Evolutionary conservation across 35 echinoderm and acorn worm species (phyloP).

Genomic region (Apostichopus japonicus): DNA sequence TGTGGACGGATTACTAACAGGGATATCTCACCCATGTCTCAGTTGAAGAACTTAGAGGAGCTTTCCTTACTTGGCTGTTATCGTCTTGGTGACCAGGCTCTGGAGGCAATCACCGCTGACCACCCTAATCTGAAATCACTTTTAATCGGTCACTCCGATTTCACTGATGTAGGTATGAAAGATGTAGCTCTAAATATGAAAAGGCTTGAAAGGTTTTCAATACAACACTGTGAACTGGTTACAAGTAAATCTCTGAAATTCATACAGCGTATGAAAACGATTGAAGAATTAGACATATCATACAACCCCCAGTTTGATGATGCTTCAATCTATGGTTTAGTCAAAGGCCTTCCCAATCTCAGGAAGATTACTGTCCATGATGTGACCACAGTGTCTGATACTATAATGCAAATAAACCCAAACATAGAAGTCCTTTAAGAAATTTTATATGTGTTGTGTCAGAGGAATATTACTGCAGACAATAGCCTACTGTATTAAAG

Average conservation of each 20-base stretch:
- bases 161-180: constrained; percentile 4
- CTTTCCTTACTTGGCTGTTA: constrained; percentile 37
- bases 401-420: neutral
- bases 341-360: neutral
- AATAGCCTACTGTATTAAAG: no score
- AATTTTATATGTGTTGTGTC: no score
- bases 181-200: constrained; percentile 7
- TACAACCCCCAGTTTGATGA: constrained; percentile 25
- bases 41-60: constrained; percentile 10
- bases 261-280: neutral
- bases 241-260: neutral
- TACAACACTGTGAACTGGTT: constrained; percentile 46
- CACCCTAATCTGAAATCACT: neutral
- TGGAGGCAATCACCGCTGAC: constrained; percentile 17
- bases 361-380: constrained; percentile 18
- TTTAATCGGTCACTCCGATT: constrained; percentile 7
- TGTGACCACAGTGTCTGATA: neutral
- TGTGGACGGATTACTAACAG: constrained; percentile 44
- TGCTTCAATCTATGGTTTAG: neutral
- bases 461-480: no score
- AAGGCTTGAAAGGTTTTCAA: neutral
- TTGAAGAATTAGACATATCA: constrained; percentile 42
- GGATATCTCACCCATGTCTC: neutral
- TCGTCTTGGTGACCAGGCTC: constrained; percentile 30
- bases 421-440: neutral